Percentiles rank a stretch among this genome's conserved stretches.
Conservation (phyloP, 92 coral and sea anemone genomes). For the Siderastrea radians region DNA sequence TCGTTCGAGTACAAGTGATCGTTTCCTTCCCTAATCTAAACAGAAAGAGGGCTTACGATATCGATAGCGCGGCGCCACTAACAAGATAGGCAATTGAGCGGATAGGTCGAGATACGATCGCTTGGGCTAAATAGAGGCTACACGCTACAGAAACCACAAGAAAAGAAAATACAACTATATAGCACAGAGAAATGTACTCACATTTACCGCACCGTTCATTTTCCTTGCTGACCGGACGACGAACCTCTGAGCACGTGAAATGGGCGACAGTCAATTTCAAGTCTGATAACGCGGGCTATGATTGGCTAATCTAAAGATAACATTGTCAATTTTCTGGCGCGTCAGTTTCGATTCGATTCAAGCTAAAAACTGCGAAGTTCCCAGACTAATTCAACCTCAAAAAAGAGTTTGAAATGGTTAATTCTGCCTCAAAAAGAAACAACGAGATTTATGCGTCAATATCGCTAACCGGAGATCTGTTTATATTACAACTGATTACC, state of each 20-base stretch:
- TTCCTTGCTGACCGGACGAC: not conserved
- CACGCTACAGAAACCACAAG: not conserved
- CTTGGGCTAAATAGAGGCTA: not conserved
- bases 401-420: not conserved
- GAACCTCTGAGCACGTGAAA: not conserved
- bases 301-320: conserved; percentile 28
- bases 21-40: conserved; percentile 10
- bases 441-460: too few species aligned
- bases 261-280: not conserved
- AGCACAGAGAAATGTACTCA: not conserved
- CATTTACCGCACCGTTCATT: not conserved
- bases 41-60: not conserved
- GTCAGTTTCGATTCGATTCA: not conserved
- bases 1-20: conserved; percentile 7
- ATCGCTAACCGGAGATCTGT: not conserved
- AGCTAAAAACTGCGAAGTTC: not conserved
- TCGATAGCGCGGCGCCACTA: not conserved
- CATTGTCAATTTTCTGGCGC: conserved; percentile 13
- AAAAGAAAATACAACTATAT: not conserved
- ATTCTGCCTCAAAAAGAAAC: too few species aligned
- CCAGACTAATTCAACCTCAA: not conserved
- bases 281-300: not conserved
- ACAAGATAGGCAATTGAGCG: not conserved
- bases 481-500: not conserved
- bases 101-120: not conserved